Evolutionary conservation across 2,797 vertebrate genomes (phyloP).

Genomic region (Miichthys miiuy): DNA sequence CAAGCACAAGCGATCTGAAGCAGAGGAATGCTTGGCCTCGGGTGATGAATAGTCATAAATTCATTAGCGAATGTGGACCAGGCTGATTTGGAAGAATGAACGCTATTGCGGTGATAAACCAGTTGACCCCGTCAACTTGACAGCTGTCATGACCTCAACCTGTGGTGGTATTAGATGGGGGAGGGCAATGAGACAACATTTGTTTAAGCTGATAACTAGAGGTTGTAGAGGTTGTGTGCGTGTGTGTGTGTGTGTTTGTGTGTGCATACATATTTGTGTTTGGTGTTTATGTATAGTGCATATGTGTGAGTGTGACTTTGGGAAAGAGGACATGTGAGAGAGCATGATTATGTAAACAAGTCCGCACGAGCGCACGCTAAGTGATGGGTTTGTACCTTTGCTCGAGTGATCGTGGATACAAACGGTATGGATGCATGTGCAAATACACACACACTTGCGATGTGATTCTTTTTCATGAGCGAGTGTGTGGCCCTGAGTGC

Average conservation of each 20-base stretch:
- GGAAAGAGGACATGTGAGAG: slow-evolving; percentile 11
- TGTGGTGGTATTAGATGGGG: slow-evolving; percentile 56
- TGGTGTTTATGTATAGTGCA: slow-evolving; percentile 49
- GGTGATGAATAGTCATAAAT: slow-evolving; percentile 72
- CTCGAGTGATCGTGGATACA: neutral
- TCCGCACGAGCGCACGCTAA: neutral
- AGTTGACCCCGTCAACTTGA: slow-evolving; percentile 72
- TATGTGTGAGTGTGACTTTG: slow-evolving; percentile 24
- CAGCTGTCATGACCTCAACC: slow-evolving; percentile 79
- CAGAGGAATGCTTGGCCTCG: slow-evolving; percentile 61
- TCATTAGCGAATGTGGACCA: slow-evolving; percentile 58
- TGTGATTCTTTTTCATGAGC: neutral
- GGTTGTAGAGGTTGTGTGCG: slow-evolving; percentile 60
- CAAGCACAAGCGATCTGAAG: slow-evolving; percentile 19
- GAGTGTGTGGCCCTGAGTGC: slow-evolving; percentile 42
- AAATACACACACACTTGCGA: neutral
- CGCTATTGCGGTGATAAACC: slow-evolving; percentile 70
- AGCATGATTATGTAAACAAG: neutral
- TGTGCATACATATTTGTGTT: slow-evolving; percentile 36
- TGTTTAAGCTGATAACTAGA: slow-evolving; percentile 79
- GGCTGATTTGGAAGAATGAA: slow-evolving; percentile 59
- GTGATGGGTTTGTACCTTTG: neutral
- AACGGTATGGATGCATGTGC: slow-evolving; percentile 4
- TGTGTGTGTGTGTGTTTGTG: slow-evolving; percentile 5
- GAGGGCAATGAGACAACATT: slow-evolving; percentile 72